Base-by-base conservation (phyloP, 2,888 invertebrate species). In the Deilephila elpenor region DNA sequence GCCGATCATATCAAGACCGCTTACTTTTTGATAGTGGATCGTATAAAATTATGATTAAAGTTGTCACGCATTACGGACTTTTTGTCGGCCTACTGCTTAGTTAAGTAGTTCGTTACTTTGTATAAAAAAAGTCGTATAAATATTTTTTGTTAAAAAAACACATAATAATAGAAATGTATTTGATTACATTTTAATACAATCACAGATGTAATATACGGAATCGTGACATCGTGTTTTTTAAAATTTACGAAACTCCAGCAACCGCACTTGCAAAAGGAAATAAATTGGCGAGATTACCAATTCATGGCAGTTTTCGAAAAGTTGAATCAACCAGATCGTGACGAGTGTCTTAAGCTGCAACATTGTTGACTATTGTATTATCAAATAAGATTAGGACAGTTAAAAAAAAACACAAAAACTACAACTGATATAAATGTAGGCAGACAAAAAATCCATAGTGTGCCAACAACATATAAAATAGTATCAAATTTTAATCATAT, bases 1-100 rank as follows among this genome's bases (percentile, higher is more conserved):
- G 51, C 25, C 67, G 67, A 67, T 67, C 67, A 51, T 67, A 67
- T 67, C 67, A 67, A 67, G 67, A 25, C 51, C 67, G 67, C 67
- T 51, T 67, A 67, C 51, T 44, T 67, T 67, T 67, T 67, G 67
- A 51, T 67, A 67, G 51, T 67, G 67, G 25, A 51, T 67, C 20
- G 67, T 51, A 67, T 67, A 67, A 67, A 67, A 67, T 51, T 51
- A 51, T 67, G 67, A 67, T 51, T 67, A 67, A 67, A 51, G 67
- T 44, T 44, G 20, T 7, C 51, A 44, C 51, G 44, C 25, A 14
- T 25, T 51, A 17, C 29, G 25, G 20, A 64, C 8, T 44, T 51
- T 56, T 67, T 51, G 25, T 67, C 67, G 25, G 51, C 1, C 25
- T 14, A 51, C 20, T 8, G 64, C 20, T 60, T 61, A 44, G 44